Percentiles rank a stretch among this genome's conserved stretches.
Conservation (phyloP, 2,797 vertebrate species). For the Poeciliopsis paucimaculata region DNA sequence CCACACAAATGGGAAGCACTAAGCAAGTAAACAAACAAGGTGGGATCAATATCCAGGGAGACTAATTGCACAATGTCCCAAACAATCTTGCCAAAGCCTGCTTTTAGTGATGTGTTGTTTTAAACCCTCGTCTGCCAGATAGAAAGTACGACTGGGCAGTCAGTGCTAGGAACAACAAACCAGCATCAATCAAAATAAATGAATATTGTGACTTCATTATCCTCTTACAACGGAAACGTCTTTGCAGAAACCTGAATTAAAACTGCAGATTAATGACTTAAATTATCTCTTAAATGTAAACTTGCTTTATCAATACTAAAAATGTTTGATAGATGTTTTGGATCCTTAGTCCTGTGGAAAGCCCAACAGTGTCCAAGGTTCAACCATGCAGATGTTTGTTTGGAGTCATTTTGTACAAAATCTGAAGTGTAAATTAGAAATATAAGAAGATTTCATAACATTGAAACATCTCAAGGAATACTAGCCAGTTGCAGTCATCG, state of each 20-base stretch:
- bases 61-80: slow-evolving; percentile 72
- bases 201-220: slow-evolving; percentile 7
- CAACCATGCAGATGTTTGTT: neutral
- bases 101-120: slow-evolving; percentile 58
- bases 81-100: slow-evolving; percentile 54
- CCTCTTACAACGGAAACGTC: neutral
- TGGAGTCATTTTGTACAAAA: neutral
- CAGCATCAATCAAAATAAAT: slow-evolving; percentile 5
- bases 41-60: slow-evolving; percentile 66
- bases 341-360: neutral
- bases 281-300: neutral
- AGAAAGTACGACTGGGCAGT: slow-evolving; percentile 31
- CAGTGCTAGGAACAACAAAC: slow-evolving; percentile 18
- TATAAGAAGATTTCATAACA: neutral
- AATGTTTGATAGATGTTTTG: neutral
- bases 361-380: neutral
- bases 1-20: slow-evolving; percentile 55
- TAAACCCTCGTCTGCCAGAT: slow-evolving; percentile 26
- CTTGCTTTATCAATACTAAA: neutral
- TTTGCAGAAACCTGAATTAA: neutral
- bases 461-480: neutral
- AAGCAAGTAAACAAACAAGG: slow-evolving; percentile 72
- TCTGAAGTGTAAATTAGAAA: neutral
- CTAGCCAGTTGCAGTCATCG: neutral
- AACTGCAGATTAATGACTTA: neutral